Conservation (phyloP, 2,888 invertebrate genomes). For the Phyllotreta striolata region DNA sequence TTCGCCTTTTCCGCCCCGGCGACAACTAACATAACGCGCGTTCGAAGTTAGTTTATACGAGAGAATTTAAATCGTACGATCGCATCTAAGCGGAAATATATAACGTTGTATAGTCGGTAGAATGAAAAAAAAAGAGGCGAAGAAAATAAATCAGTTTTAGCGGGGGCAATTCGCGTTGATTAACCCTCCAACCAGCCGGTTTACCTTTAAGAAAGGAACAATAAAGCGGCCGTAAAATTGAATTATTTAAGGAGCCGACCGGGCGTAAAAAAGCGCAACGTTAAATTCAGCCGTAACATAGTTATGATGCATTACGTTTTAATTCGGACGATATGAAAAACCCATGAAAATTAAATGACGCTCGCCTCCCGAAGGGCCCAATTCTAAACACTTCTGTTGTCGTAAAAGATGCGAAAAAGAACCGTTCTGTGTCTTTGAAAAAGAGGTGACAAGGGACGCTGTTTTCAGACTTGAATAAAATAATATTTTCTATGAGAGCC, state of each 20-base stretch:
- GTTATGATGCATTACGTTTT: constrained; percentile 60
- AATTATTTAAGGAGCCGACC: constrained; percentile 52
- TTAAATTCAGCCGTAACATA: constrained; percentile 57
- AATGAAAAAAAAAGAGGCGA: not conserved
- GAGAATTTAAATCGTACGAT: not conserved
- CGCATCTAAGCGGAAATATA: not conserved
- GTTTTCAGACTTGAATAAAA: constrained; percentile 60
- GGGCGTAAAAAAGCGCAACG: constrained; percentile 48
- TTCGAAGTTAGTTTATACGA: too few species aligned
- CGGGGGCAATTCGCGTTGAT: constrained; percentile 21
- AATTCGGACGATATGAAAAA: constrained; percentile 53
- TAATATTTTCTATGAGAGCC: constrained; percentile 58
- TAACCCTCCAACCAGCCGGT: constrained; percentile 23
- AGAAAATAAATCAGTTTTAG: constrained; percentile 9
- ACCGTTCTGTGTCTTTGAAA: constrained; percentile 59
- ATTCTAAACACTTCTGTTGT: constrained; percentile 62
- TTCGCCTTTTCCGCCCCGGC: constrained; percentile 16
- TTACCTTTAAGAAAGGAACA: constrained; percentile 39
- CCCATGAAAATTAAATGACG: constrained; percentile 62
- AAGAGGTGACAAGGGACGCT: constrained; percentile 59
- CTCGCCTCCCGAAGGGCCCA: constrained; percentile 58
- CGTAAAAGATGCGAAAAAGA: constrained; percentile 60
- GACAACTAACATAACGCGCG: too few species aligned
- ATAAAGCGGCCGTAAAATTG: constrained; percentile 48
- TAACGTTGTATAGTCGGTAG: not conserved